These are phyloP conservation scores for Acropora yongei DNA, from an alignment of 64 coral and sea anemone genomes.

Conservation along the genomic window DNA sequence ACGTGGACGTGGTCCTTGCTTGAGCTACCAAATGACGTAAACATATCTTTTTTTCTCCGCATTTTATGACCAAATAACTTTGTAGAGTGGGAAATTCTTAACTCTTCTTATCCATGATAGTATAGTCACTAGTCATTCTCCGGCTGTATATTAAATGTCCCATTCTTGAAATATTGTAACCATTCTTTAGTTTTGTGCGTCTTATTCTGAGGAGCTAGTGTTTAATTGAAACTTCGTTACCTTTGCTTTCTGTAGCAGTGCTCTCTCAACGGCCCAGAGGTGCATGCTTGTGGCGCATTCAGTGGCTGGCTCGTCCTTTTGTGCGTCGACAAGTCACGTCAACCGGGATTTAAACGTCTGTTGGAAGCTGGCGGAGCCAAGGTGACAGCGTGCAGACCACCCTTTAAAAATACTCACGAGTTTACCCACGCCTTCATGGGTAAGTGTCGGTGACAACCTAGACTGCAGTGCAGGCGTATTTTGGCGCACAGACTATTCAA, in stretches of 20 bases:
- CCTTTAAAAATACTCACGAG: constrained; percentile 68
- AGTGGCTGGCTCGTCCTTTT: constrained; percentile 85
- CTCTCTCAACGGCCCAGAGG: background rate
- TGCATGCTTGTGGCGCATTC: constrained; percentile 68
- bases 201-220: background rate
- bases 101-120: no score
- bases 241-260: background rate
- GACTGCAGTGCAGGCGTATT: background rate
- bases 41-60: no score
- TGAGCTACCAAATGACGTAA: no score
- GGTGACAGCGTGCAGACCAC: constrained; percentile 71
- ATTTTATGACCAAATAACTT: no score
- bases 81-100: no score
- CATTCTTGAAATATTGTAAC: background rate
- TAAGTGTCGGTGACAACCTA: constrained; percentile 24
- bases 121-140: no score
- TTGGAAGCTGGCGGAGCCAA: constrained; percentile 93
- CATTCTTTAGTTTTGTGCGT: background rate
- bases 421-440: constrained; percentile 91
- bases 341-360: constrained; percentile 81
- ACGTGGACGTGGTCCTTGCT: no score
- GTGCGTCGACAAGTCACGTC: constrained; percentile 83
- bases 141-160: no score
- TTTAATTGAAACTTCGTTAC: background rate
- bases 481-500: no score